Evolutionary conservation across 2,888 invertebrate species (phyloP).

Genomic region (Stegophylla sp.): DNA sequence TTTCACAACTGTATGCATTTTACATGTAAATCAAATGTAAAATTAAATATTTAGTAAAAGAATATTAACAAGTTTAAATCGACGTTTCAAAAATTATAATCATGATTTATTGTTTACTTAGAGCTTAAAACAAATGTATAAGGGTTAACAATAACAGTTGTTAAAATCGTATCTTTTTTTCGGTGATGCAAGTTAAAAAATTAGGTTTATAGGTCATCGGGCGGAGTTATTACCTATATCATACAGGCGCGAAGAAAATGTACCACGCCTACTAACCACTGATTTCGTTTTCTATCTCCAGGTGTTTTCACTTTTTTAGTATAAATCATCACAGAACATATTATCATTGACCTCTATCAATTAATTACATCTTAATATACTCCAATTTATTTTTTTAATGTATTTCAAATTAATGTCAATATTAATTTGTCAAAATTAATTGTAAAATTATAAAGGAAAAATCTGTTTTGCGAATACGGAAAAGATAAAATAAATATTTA

Average conservation of each 20-base stretch:
- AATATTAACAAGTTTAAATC: neutral
- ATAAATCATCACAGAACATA: neutral
- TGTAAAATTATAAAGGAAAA: too few species aligned
- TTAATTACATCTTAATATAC: neutral
- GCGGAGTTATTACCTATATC: conserved; percentile 18
- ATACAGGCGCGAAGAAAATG: conserved; percentile 5
- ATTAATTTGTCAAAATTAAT: too few species aligned
- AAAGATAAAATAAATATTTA: too few species aligned
- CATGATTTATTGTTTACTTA: conserved; percentile 14
- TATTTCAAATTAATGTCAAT: neutral
- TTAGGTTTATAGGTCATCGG: conserved; percentile 51
- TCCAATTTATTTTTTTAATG: neutral
- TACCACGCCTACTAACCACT: conserved; percentile 42
- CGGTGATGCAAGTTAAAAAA: conserved; percentile 43
- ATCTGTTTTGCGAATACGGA: too few species aligned
- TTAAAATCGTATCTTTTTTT: conserved; percentile 39
- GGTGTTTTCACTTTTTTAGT: conserved; percentile 49
- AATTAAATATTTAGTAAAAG: neutral
- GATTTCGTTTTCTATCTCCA: conserved; percentile 49
- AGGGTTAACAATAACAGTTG: conserved; percentile 22
- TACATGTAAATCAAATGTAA: neutral
- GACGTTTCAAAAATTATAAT: neutral
- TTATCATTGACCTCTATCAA: neutral
- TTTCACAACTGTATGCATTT: too few species aligned
- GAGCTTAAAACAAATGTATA: neutral